Evolutionary conservation across 2,888 invertebrate species (phyloP).

Genomic region (Podotricha telesiphe): DNA sequence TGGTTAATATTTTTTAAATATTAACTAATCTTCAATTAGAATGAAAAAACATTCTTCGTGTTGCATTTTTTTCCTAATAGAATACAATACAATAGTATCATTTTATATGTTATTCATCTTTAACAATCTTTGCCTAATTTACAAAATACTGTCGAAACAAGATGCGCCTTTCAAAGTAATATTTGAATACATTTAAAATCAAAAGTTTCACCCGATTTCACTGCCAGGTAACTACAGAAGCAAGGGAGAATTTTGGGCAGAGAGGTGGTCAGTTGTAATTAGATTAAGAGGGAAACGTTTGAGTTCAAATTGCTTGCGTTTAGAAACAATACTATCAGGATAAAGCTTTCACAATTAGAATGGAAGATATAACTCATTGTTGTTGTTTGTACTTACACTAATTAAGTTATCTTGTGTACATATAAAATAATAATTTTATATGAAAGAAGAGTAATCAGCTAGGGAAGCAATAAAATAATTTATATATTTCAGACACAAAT

Average conservation of each 20-base stretch:
- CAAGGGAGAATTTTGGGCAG: constrained; percentile 55
- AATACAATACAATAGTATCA: too few relatives aligned
- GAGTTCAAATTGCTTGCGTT: constrained; percentile 63
- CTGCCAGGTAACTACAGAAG: constrained; percentile 7
- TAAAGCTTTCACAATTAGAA: constrained; percentile 33
- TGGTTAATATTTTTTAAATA: too few relatives aligned
- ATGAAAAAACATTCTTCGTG: too few relatives aligned
- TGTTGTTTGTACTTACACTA: constrained; percentile 13
- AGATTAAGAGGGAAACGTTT: constrained; percentile 75
- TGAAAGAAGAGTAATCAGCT: background rate
- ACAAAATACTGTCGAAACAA: background rate
- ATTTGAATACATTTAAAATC: background rate
- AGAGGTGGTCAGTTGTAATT: constrained; percentile 76
- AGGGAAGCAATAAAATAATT: background rate
- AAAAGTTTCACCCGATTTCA: background rate
- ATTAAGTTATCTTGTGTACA: constrained; percentile 11
- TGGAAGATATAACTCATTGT: constrained; percentile 23
- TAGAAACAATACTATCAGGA: constrained; percentile 70
- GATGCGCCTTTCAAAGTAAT: background rate
- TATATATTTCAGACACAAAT: background rate
- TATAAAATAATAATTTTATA: constrained; percentile 1
- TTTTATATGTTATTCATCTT: background rate
- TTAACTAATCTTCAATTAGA: too few relatives aligned
- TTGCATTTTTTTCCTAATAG: too few relatives aligned
- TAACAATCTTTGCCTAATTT: background rate